Percentiles rank a stretch among this genome's conserved stretches.
Conservation (phyloP, 2,797 vertebrate species). For the Clamator glandarius region DNA sequence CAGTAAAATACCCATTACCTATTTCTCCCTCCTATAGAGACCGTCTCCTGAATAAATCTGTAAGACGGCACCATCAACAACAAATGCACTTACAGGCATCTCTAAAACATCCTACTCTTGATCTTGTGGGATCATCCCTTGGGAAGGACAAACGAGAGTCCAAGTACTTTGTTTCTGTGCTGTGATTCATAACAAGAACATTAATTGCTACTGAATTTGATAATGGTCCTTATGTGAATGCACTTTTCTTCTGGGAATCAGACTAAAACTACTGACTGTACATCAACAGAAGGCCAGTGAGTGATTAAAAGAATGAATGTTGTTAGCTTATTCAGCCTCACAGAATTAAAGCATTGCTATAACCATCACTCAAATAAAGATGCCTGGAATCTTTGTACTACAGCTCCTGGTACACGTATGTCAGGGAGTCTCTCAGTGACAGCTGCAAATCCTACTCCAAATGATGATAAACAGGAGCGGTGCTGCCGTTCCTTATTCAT, state of each 20-base stretch:
- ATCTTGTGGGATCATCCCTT: background rate
- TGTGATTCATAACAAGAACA: background rate
- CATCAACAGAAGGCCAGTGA: background rate
- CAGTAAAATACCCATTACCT: conserved; percentile 24
- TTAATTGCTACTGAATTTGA: background rate
- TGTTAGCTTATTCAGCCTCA: background rate
- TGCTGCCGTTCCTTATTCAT: background rate
- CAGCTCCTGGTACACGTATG: background rate
- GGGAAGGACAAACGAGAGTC: background rate
- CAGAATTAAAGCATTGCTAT: background rate
- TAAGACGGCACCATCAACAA: background rate
- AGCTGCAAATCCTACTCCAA: background rate
- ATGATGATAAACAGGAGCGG: background rate
- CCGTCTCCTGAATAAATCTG: conserved; percentile 2
- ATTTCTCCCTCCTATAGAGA: conserved; percentile 8
- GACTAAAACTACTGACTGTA: background rate
- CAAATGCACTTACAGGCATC: background rate
- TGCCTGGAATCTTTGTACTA: background rate
- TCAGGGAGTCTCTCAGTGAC: background rate
- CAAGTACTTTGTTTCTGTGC: background rate
- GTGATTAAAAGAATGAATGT: background rate
- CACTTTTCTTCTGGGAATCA: background rate
- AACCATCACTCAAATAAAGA: background rate
- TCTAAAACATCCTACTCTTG: background rate
- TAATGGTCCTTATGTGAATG: background rate